Conservation (phyloP, 1,140 invertebrate genomes). For the Pseudomyrmex dendroicus region DNA sequence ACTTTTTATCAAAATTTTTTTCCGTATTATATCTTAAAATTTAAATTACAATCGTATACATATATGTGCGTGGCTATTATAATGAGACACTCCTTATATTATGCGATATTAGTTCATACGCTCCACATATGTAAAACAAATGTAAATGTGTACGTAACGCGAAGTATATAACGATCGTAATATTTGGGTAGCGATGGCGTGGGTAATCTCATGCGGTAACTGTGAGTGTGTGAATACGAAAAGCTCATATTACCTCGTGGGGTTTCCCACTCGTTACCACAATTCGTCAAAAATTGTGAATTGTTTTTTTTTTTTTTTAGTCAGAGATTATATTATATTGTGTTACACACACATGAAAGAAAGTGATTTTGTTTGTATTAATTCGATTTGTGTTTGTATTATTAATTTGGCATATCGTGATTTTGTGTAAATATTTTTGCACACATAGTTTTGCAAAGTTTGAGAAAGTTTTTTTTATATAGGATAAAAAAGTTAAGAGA, state of each 20-base stretch:
- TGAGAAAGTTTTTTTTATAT: neutral
- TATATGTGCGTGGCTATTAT: neutral
- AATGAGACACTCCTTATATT: neutral
- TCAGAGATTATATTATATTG: constrained; percentile 5
- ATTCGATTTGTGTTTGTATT: neutral
- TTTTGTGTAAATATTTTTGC: neutral
- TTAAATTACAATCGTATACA: no score
- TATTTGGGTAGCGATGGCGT: constrained; percentile 84
- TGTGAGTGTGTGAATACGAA: constrained; percentile 89
- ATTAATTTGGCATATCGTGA: neutral
- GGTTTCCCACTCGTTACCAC: constrained; percentile 87
- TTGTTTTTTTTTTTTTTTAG: neutral
- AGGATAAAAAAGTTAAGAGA: no score
- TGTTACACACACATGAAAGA: neutral
- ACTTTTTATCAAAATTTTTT: no score
- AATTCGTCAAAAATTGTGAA: constrained; percentile 77
- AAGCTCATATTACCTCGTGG: constrained; percentile 91
- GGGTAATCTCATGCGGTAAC: constrained; percentile 96
- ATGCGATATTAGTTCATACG: neutral
- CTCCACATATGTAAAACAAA: neutral
- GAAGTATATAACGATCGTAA: constrained; percentile 26
- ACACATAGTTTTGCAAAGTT: neutral
- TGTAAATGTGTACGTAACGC: neutral
- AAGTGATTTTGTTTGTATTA: neutral
- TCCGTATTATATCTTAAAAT: neutral